These are phyloP conservation scores for Notothenia rossii DNA, from an alignment of 2,113 vertebrate species.

Conservation along the genomic window DNA sequence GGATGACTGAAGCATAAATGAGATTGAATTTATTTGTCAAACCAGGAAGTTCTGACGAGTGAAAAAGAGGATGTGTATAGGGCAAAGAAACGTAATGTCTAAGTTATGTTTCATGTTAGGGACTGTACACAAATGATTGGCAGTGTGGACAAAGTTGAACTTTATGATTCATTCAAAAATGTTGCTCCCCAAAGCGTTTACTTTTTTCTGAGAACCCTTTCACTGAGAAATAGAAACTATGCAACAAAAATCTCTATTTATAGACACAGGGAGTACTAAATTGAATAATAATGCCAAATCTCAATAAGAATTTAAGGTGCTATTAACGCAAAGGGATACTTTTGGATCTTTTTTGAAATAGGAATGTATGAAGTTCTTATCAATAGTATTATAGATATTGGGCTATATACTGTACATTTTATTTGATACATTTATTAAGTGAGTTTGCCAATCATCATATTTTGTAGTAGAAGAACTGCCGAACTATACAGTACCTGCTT, in stretches of 20 bases:
- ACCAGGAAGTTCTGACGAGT: slow-evolving; percentile 14
- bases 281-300: no score
- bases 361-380: no score
- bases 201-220: neutral
- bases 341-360: no score
- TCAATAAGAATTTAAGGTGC: neutral
- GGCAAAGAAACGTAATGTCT: neutral
- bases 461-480: no score
- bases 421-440: no score
- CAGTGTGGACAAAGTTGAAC: neutral
- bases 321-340: neutral
- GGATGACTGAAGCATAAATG: neutral
- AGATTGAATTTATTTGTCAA: slow-evolving; percentile 5
- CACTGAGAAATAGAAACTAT: neutral
- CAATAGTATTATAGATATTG: no score
- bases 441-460: no score
- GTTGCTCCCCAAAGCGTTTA: neutral
- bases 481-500: no score
- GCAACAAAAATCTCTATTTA: no score
- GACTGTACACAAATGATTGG: neutral
- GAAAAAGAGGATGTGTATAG: neutral
- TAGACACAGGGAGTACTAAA: neutral
- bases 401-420: no score
- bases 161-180: neutral
- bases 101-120: neutral